A percentile compares a stretch with the other conserved stretches of the same genome.
Conservation (phyloP, 2,113 vertebrate species). For the Paramormyrops kingsleyae region DNA sequence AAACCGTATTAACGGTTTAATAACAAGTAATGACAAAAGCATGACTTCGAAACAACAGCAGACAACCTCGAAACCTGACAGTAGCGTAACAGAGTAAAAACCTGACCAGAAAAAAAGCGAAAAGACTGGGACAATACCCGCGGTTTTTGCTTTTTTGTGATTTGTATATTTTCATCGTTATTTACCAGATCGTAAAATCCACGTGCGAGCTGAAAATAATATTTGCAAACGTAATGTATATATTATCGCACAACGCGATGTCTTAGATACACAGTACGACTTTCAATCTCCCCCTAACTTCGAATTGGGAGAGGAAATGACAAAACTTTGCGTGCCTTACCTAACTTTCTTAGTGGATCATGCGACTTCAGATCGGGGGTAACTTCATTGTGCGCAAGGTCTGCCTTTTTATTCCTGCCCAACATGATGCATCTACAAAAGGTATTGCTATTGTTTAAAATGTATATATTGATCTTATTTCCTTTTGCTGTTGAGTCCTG, state of each 20-base stretch:
- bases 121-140: neutral
- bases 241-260: neutral
- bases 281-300: neutral
- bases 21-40: neutral
- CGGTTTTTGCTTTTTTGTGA: neutral
- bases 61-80: neutral
- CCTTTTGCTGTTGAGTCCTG: neutral
- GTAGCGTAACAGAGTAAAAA: neutral
- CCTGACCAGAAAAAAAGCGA: neutral
- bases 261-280: neutral
- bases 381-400: conserved; percentile 31
- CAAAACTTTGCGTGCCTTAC: conserved; percentile 34
- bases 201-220: neutral
- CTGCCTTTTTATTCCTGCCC: conserved; percentile 41
- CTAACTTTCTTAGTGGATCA: conserved; percentile 55
- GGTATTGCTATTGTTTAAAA: neutral
- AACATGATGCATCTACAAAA: conserved; percentile 40
- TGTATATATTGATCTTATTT: neutral
- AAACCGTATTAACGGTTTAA: neutral
- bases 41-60: neutral
- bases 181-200: neutral
- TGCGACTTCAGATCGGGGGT: conserved; percentile 47
- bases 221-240: neutral
- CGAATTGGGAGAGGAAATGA: neutral
- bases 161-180: neutral